Base-by-base conservation (phyloP, 2,113 vertebrate genomes). In the Regulus satrapa region DNA sequence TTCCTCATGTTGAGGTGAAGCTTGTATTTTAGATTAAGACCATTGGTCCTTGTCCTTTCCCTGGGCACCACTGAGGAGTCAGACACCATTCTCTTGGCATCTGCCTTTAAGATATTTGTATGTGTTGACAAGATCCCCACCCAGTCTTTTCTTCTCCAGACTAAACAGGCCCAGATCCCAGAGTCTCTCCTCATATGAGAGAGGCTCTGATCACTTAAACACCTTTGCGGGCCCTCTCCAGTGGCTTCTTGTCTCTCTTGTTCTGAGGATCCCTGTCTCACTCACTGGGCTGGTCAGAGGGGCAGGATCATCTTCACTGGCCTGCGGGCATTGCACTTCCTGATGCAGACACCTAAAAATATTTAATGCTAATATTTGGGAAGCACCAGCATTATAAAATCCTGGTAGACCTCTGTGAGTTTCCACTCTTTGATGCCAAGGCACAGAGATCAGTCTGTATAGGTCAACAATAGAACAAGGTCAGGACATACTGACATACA, bases 151-250 rank as follows among this genome's bases (percentile, higher is more conserved):
- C 26, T 55, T 49, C 15, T 58, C 19, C 45, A 51, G 51, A 9
- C 5, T 8, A 6, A 67, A 40, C 13, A 40, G 20, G 12, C 19
- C 19, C 61, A 74, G 14, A 38, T 61, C 38, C 6, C 0, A 0
- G 23, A 46, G 11, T 21, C 1, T 59, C 14, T 52, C 52, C 29
- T 45, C 5, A 5, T 25, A 18, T 45, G 24, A 58, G 23, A 46
- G 17, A 18, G 34, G 12, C 25, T 82, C 19, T 38, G 21, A 36
- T 15, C n/a, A 24, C 20, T 38, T 15, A 5, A 46, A 18, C n/a
- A 46, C 3, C 13, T 40, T 52, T 52, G 24, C 38, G n/a, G 45
- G 29, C 4, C 16, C 11, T 67, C 38, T 29, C 28, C 52, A 40
- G 38, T 31, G 20, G 28, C 14, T 74, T 13, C 20, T 32, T 59